phyloP scores from a whole-genome alignment of 2,797 vertebrate genomes.

The Basileuterus tristriatus region DNA sequence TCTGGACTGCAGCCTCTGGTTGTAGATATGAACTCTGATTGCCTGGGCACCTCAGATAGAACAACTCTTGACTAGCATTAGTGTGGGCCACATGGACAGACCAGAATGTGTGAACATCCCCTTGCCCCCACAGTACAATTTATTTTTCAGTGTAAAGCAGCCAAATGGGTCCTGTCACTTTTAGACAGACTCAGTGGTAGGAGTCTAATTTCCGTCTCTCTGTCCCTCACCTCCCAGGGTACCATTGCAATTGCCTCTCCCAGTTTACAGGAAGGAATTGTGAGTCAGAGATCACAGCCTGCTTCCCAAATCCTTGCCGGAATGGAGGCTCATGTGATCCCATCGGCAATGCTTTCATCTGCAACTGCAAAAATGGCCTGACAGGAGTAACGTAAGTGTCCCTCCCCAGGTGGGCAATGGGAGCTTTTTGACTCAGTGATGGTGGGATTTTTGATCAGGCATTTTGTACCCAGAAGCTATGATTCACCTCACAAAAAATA shows the following conservation, averaged over 20 bases:
- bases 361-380: constrained; percentile 91
- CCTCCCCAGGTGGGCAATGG: not conserved
- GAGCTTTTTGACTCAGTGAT: not conserved
- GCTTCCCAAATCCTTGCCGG: constrained; percentile 92
- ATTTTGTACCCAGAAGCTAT: not conserved
- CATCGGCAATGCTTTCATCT: constrained; percentile 91
- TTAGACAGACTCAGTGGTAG: not conserved
- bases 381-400: constrained; percentile 90
- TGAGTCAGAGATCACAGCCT: constrained; percentile 92
- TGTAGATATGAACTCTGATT: not conserved
- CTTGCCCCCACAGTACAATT: not conserved
- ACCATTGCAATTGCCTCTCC: constrained; percentile 89
- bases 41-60: not conserved
- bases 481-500: not conserved
- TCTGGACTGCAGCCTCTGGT: not conserved
- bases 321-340: constrained; percentile 89
- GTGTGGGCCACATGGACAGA: not conserved
- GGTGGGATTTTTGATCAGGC: not conserved
- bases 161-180: not conserved
- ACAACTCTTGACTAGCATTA: not conserved
- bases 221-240: constrained; percentile 78
- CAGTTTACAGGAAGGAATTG: constrained; percentile 93
- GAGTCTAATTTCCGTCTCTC: constrained; percentile 20
- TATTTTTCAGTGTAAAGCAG: not conserved
- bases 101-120: not conserved